phyloP scores from a whole-genome alignment of 2,113 vertebrate species.

The Sterrhoptilus dennistouni region DNA sequence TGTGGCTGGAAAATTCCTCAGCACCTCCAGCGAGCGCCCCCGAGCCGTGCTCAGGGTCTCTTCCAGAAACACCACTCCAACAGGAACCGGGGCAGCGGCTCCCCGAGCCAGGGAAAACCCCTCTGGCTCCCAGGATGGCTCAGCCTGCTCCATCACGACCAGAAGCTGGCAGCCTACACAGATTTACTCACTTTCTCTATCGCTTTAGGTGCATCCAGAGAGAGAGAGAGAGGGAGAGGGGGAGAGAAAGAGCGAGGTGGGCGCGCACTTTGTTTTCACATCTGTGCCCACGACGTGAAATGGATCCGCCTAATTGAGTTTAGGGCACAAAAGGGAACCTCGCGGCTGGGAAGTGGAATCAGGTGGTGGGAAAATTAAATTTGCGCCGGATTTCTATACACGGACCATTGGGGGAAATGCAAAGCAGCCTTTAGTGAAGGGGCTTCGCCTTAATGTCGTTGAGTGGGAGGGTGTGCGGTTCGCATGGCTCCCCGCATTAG shows the following conservation, averaged over 20 bases:
- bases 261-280: slow-evolving; percentile 24
- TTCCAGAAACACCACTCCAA: background rate
- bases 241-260: background rate
- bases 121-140: background rate
- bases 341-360: slow-evolving; percentile 67
- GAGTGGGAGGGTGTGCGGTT: slow-evolving; percentile 65
- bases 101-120: background rate
- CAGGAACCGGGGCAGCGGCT: background rate
- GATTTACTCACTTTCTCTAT: background rate
- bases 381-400: slow-evolving; percentile 68
- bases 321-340: slow-evolving; percentile 72
- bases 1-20: slow-evolving; percentile 56
- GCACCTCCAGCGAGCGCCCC: slow-evolving; percentile 11
- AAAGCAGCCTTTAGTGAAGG: slow-evolving; percentile 59
- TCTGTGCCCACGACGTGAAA: slow-evolving; percentile 54
- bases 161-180: background rate
- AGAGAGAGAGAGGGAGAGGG: background rate
- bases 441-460: slow-evolving; percentile 4
- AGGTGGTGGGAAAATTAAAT: slow-evolving; percentile 75
- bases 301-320: slow-evolving; percentile 68
- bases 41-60: background rate
- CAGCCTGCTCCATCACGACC: background rate
- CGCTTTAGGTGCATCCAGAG: background rate
- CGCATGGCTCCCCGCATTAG: slow-evolving; percentile 63
- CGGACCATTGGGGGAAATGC: slow-evolving; percentile 60